A percentile compares a stretch with the other conserved stretches of the same genome.
Evolutionary conservation across 2,113 vertebrate genomes (phyloP).

Genomic region (Typhlomys cinereus): DNA sequence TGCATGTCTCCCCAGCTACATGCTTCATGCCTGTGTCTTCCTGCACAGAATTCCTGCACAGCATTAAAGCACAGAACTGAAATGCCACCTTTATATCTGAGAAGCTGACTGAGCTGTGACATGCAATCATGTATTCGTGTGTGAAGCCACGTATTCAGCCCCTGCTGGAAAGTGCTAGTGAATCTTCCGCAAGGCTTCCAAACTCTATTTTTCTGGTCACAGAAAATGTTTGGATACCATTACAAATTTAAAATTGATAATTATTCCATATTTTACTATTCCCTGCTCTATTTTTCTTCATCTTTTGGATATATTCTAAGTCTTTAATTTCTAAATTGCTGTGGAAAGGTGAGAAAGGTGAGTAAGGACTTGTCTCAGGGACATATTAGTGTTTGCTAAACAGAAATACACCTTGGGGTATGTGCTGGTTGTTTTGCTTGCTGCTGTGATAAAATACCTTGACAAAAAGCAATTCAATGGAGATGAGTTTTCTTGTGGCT

Average conservation of each 20-base stretch:
- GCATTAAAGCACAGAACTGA: constrained; percentile 32
- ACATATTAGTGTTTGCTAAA: neutral
- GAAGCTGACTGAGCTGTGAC: neutral
- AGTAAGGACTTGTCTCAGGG: neutral
- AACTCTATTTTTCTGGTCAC: neutral
- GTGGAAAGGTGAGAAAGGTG: neutral
- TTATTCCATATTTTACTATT: constrained; percentile 18
- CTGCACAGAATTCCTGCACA: neutral
- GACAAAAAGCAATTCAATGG: no score
- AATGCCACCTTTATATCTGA: constrained; percentile 27
- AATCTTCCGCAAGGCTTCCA: neutral
- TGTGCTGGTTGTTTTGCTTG: no score
- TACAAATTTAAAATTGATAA: neutral
- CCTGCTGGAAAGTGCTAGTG: neutral
- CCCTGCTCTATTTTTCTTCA: neutral
- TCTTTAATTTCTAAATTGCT: neutral
- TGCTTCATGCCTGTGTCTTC: neutral
- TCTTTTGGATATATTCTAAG: neutral
- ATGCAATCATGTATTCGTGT: neutral
- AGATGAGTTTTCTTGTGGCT: no score
- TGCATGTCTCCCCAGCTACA: neutral
- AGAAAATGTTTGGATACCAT: neutral
- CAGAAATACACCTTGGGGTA: neutral
- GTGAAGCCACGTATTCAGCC: neutral
- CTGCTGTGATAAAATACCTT: no score